phyloP scores from a whole-genome alignment of 2,797 vertebrate species.

The Gambusia yucatana region DNA sequence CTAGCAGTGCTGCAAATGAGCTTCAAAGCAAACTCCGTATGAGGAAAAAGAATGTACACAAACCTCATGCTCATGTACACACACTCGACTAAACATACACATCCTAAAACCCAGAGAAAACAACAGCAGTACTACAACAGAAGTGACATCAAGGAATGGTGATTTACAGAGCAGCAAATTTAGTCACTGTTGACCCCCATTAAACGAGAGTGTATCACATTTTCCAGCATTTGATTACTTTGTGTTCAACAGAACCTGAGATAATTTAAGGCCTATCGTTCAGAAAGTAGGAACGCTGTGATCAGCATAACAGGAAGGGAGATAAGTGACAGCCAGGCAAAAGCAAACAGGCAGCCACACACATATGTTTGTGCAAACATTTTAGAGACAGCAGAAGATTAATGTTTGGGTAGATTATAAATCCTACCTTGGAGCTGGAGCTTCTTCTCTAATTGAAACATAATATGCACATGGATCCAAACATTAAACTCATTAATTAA shows the following conservation, averaged over 20 bases:
- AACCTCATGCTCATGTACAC: slow-evolving; percentile 1
- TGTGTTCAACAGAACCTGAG: slow-evolving; percentile 56
- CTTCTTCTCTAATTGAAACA: slow-evolving; percentile 60
- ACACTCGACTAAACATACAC: slow-evolving; percentile 26
- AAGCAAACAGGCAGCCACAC: slow-evolving; percentile 38
- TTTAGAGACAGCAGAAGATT: slow-evolving; percentile 26
- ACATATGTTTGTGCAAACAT: slow-evolving; percentile 27
- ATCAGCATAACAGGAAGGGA: slow-evolving; percentile 49
- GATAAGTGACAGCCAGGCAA: slow-evolving; percentile 47
- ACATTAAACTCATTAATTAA: slow-evolving; percentile 77
- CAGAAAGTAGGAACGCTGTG: slow-evolving; percentile 48
- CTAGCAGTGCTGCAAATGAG: slow-evolving; percentile 39
- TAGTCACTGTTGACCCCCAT: slow-evolving; percentile 50
- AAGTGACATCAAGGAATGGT: slow-evolving; percentile 13
- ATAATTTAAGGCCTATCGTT: slow-evolving; percentile 60
- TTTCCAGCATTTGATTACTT: slow-evolving; percentile 66
- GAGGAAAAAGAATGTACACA: slow-evolving; percentile 30
- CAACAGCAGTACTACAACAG: slow-evolving; percentile 8
- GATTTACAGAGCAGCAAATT: slow-evolving; percentile 40
- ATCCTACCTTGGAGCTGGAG: slow-evolving; percentile 22
- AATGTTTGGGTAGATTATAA: slow-evolving; percentile 44
- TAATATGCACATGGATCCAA: slow-evolving; percentile 60
- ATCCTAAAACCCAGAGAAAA: slow-evolving; percentile 21
- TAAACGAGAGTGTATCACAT: slow-evolving; percentile 63
- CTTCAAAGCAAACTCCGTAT: slow-evolving; percentile 42